Conservation (phyloP, 2,888 invertebrate genomes). For the Leucophora obtusa region DNA sequence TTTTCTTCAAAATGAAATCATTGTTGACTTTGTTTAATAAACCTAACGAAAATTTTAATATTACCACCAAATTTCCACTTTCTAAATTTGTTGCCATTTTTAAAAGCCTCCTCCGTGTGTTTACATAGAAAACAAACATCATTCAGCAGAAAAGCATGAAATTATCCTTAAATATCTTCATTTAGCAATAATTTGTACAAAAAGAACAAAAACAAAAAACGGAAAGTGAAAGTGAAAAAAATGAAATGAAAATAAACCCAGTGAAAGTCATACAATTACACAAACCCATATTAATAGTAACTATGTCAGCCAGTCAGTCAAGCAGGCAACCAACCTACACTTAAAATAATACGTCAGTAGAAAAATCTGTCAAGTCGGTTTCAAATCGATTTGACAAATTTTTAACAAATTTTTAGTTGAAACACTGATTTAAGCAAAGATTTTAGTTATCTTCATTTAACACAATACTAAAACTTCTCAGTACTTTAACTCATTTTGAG, state of each 20-base stretch:
- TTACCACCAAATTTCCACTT: slow-evolving; percentile 10
- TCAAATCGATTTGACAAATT: no score
- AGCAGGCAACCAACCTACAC: neutral
- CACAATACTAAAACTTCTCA: no score
- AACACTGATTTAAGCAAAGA: no score
- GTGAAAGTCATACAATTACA: neutral
- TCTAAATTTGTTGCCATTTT: neutral
- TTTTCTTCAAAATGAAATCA: slow-evolving; percentile 16
- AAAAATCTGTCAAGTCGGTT: no score
- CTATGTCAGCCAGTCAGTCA: neutral
- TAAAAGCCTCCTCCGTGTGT: neutral
- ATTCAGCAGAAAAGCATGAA: slow-evolving; percentile 14
- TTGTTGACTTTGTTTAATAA: slow-evolving; percentile 15
- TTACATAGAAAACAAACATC: slow-evolving; percentile 2
- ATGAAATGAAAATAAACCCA: slow-evolving; percentile 8
- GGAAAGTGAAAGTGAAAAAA: slow-evolving; percentile 12
- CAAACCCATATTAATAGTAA: slow-evolving; percentile 1
- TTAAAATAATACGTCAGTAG: no score
- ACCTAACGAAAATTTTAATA: slow-evolving; percentile 5
- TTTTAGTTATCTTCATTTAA: no score
- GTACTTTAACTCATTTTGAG: no score
- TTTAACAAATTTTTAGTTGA: no score
- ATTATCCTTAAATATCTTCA: slow-evolving; percentile 41
- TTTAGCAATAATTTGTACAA: slow-evolving; percentile 20
- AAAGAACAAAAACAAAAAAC: slow-evolving; percentile 12